phyloP scores from a whole-genome alignment of 2,888 invertebrate genomes.

The Amblyjoppa proteus region DNA sequence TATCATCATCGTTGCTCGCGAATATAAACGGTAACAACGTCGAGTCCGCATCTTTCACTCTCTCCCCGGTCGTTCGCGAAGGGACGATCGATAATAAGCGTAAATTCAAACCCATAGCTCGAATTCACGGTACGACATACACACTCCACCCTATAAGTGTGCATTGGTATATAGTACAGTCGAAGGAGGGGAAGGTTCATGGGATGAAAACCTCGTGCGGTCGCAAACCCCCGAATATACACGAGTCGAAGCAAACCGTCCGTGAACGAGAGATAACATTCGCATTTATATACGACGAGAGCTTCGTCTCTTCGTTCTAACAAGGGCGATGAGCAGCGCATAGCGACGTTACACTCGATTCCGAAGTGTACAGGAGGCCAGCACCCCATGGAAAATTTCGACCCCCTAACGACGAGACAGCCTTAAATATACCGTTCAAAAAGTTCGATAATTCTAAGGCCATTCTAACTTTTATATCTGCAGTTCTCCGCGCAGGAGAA shows the following conservation, averaged over 20 bases:
- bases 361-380: slow-evolving; percentile 7
- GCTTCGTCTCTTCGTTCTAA: slow-evolving; percentile 45
- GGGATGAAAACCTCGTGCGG: slow-evolving; percentile 41
- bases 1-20: slow-evolving; percentile 36
- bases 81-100: slow-evolving; percentile 80
- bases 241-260: slow-evolving; percentile 80
- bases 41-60: not conserved
- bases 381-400: slow-evolving; percentile 14
- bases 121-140: slow-evolving; percentile 52
- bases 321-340: slow-evolving; percentile 42
- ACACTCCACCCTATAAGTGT: slow-evolving; percentile 14
- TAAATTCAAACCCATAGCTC: slow-evolving; percentile 70
- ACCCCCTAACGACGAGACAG: slow-evolving; percentile 15
- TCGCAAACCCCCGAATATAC: slow-evolving; percentile 61
- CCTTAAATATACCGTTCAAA: not conserved
- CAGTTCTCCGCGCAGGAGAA: too few species aligned
- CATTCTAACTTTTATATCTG: too few species aligned
- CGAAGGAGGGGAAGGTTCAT: slow-evolving; percentile 66
- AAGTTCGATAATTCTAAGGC: not conserved
- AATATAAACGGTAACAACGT: slow-evolving; percentile 3
- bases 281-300: slow-evolving; percentile 68
- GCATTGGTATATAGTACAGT: slow-evolving; percentile 18
- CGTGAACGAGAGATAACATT: slow-evolving; percentile 82
- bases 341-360: slow-evolving; percentile 8
- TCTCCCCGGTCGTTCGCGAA: slow-evolving; percentile 43